These are phyloP conservation scores for Andricus quercusramuli DNA, from an alignment of 2,888 invertebrate species.

Conservation along the genomic window DNA sequence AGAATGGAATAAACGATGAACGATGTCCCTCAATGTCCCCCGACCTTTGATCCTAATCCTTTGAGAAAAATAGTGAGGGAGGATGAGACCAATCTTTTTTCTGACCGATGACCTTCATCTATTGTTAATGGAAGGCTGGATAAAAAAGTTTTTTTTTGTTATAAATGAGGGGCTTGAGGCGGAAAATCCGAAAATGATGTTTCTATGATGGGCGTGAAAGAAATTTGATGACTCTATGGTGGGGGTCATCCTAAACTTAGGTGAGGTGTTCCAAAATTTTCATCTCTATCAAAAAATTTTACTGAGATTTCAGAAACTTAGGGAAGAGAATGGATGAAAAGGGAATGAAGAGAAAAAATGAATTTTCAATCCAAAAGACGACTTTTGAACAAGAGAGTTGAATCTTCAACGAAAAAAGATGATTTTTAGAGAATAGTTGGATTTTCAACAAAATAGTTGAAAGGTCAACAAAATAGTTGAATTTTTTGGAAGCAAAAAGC, in stretches of 20 bases:
- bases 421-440: no score
- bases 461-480: no score
- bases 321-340: no score
- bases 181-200: not conserved
- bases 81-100: not conserved
- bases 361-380: no score
- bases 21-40: not conserved
- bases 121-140: not conserved
- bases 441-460: no score
- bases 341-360: no score
- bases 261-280: not conserved
- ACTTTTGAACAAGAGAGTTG: no score
- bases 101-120: not conserved
- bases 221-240: not conserved
- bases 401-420: no score
- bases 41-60: not conserved
- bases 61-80: slow-evolving; percentile 2
- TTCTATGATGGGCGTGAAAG: not conserved
- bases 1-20: slow-evolving; percentile 15
- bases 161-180: not conserved
- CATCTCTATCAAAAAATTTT: no score
- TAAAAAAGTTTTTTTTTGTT: not conserved
- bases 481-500: no score
- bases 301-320: no score
- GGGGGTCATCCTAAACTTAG: no score